Evolutionary conservation across 2,797 vertebrate genomes (phyloP).

Genomic region (Cossypha dichroa): DNA sequence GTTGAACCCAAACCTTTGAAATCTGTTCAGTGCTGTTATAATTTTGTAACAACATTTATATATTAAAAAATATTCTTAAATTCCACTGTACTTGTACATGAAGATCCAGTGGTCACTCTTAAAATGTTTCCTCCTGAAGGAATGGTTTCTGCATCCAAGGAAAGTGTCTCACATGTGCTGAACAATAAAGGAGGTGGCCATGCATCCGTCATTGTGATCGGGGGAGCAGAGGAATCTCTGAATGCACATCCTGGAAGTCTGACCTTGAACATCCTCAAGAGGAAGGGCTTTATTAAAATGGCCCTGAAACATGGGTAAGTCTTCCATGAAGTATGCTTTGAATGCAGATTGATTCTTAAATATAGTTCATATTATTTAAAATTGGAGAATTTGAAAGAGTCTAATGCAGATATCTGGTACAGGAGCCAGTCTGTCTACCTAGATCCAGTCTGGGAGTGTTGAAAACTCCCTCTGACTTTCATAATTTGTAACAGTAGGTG

Average conservation of each 20-base stretch:
- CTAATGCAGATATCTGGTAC: not conserved
- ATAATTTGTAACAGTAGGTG: conserved; percentile 1
- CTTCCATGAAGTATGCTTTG: not conserved
- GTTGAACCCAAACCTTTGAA: not conserved
- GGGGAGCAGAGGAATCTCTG: conserved; percentile 88
- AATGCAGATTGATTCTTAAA: not conserved
- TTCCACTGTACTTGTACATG: not conserved
- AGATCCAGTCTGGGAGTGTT: not conserved
- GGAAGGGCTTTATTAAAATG: conserved; percentile 93
- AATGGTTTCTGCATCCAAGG: conserved; percentile 86
- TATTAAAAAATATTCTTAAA: not conserved
- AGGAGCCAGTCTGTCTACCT: not conserved
- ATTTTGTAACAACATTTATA: not conserved
- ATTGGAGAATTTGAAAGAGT: not conserved
- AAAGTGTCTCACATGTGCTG: conserved; percentile 84
- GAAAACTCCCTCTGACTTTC: conserved; percentile 32
- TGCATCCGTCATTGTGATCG: conserved; percentile 84
- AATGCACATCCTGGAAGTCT: conserved; percentile 87
- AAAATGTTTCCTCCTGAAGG: conserved; percentile 71
- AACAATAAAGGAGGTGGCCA: conserved; percentile 82
- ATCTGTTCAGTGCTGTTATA: not conserved
- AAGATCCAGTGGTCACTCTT: not conserved
- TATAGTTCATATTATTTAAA: not conserved
- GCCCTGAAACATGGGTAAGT: conserved; percentile 91
- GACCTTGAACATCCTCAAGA: conserved; percentile 81